These are phyloP conservation scores for Habropoda laboriosa DNA, from an alignment of 1,140 invertebrate species.

Conservation along the genomic window DNA sequence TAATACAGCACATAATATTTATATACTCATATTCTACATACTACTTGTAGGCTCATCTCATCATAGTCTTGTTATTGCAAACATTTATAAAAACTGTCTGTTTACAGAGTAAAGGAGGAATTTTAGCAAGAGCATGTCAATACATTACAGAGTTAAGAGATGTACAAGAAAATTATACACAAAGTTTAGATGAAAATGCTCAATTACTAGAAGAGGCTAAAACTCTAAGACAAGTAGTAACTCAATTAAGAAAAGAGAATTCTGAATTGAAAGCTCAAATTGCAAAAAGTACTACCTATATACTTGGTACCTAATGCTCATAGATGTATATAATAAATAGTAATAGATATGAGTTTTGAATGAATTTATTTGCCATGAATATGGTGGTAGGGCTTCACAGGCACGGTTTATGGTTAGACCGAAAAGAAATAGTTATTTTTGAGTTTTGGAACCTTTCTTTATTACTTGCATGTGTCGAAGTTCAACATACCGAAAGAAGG, in stretches of 20 bases:
- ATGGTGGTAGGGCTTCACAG: too few species aligned
- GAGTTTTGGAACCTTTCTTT: too few species aligned
- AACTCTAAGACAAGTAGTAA: slow-evolving; percentile 80
- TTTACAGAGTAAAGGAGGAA: slow-evolving; percentile 93
- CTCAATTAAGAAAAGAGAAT: slow-evolving; percentile 83
- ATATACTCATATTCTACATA: neutral
- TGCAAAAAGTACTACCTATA: slow-evolving; percentile 50
- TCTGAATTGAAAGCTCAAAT: slow-evolving; percentile 80
- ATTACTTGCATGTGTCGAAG: too few species aligned
- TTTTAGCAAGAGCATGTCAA: slow-evolving; percentile 95
- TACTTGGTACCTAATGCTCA: slow-evolving; percentile 38
- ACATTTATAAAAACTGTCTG: slow-evolving; percentile 12
- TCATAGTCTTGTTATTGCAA: neutral
- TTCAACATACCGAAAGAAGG: too few species aligned
- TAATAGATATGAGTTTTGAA: neutral
- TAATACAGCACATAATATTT: slow-evolving; percentile 14
- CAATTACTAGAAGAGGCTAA: slow-evolving; percentile 81
- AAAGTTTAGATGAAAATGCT: slow-evolving; percentile 83
- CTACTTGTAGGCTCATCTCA: neutral
- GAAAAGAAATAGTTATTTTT: too few species aligned
- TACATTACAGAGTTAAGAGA: slow-evolving; percentile 92
- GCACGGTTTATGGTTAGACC: too few species aligned
- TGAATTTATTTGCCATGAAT: neutral
- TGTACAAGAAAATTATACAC: slow-evolving; percentile 84
- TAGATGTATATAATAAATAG: neutral